A percentile compares a stretch with the other conserved stretches of the same genome.
These are phyloP conservation scores for Notiomystis cincta DNA, from an alignment of 2,113 vertebrate genomes.

Conservation along the genomic window DNA sequence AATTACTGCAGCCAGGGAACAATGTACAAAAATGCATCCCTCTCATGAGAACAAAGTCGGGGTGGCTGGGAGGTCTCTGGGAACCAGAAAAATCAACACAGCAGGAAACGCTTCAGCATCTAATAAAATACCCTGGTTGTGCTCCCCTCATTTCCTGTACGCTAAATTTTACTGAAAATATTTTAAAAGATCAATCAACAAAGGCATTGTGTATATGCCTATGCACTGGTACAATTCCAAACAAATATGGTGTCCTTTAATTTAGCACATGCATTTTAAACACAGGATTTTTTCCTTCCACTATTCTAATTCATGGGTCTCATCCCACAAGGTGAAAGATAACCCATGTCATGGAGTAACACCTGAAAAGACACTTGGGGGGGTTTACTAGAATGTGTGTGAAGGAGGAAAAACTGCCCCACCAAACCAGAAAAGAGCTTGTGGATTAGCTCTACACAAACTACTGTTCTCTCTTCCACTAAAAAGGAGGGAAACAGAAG, in stretches of 20 bases:
- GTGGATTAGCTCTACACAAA: not conserved
- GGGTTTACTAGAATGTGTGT: not conserved
- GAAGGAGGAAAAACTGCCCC: not conserved
- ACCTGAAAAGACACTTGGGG: not conserved
- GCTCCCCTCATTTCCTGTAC: not conserved
- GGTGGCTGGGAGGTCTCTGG: not conserved
- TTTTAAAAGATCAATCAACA: not conserved
- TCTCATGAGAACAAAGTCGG: not conserved
- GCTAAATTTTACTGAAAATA: not conserved
- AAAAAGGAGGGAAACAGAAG: not conserved
- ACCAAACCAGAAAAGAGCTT: not conserved
- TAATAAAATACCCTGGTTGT: not conserved
- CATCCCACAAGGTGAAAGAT: not conserved
- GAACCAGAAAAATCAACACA: not conserved
- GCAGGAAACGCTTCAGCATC: not conserved
- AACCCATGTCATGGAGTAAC: not conserved
- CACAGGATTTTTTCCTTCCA: not conserved
- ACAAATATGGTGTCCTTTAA: not conserved
- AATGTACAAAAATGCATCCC: not conserved
- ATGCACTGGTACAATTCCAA: not conserved
- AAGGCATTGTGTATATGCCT: fast-evolving
- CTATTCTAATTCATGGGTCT: not conserved
- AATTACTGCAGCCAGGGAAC: not conserved
- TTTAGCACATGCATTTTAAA: not conserved
- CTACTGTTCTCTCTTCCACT: not conserved